Conservation (phyloP, 30 jellyfish, hydroid and myxozoan genomes). For the Cassiopea andromeda region DNA sequence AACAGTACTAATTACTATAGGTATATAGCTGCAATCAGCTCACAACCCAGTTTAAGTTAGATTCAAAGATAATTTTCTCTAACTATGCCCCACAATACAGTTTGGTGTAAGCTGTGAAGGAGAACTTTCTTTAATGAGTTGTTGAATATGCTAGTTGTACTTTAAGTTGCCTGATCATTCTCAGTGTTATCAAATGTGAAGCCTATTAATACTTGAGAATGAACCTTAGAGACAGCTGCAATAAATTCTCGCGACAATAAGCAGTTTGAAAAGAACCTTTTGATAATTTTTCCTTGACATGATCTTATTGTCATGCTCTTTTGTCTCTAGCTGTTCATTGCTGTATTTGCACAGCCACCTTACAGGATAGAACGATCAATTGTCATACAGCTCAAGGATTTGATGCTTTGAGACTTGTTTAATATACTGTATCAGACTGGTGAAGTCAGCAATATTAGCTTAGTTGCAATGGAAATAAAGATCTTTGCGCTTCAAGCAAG, state of each 20-base stretch:
- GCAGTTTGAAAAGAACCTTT: background rate
- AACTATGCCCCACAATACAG: too few relatives aligned
- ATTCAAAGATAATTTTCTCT: too few relatives aligned
- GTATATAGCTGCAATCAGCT: background rate
- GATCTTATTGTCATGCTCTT: background rate
- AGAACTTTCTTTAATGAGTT: too few relatives aligned
- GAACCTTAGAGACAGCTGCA: background rate
- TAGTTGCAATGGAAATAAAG: too few relatives aligned
- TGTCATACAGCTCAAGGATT: background rate
- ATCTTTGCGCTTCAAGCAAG: too few relatives aligned
- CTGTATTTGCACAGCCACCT: too few relatives aligned
- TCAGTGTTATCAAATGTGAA: background rate
- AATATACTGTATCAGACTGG: too few relatives aligned
- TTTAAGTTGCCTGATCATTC: too few relatives aligned
- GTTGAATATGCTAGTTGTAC: too few relatives aligned
- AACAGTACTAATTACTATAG: background rate
- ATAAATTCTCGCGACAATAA: too few relatives aligned
- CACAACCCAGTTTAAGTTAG: background rate
- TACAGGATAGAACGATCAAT: background rate
- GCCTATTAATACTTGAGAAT: background rate
- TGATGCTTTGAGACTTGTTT: background rate
- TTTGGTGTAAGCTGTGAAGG: too few relatives aligned
- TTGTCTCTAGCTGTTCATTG: background rate
- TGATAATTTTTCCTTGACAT: background rate
- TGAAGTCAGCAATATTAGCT: too few relatives aligned